Base-by-base conservation (phyloP, 2,797 vertebrate genomes). In the Apogon hyalosoma region DNA sequence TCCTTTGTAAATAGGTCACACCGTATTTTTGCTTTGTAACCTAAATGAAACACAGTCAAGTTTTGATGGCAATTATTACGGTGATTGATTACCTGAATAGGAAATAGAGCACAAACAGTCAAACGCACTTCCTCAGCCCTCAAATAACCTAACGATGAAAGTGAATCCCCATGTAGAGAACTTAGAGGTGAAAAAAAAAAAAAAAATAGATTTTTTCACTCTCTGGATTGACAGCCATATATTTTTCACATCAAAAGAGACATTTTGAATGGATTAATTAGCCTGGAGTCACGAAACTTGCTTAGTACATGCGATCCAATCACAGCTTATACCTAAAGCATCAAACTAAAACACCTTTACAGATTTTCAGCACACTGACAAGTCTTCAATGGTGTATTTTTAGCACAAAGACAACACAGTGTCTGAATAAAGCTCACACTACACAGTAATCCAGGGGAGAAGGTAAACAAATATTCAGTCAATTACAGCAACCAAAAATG, bases 211-310 rank as follows among this genome's bases (percentile, higher is more conserved):
- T 71, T 51, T n/a, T 43, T n/a, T 38, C 21, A 60, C 16, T 58
- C 36, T 57, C 1, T 21, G 58, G 73, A 77, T 63, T 77, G 71
- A 84, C 78, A 72, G 57, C 58, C 57, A 57, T 63, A 74, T 73
- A 75, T 72, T 81, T 83, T 64, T 75, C 70, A 78, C 77, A 83
- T 88, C 79, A 84, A 71, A 87, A 42, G 67, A 77, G 68, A 78
- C 58, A 65, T 63, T 76, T 56, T 69, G 51, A 79, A 81, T 75
- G 42, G 54, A 77, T 83, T 79, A 82, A 88, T 83, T 64, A 75
- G 62, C 43, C 69, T 11, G n/a, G 10, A 81, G 80, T 65, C 47
- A 53, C 56, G 40, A 74, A 83, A 81, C 42, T 74, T 80, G 77
- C 64, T 69, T 53, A 56, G 53, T 52, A 79, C 70, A 49, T 40